phyloP scores from a whole-genome alignment of 2,888 invertebrate genomes.

The Megamerina dolium region DNA sequence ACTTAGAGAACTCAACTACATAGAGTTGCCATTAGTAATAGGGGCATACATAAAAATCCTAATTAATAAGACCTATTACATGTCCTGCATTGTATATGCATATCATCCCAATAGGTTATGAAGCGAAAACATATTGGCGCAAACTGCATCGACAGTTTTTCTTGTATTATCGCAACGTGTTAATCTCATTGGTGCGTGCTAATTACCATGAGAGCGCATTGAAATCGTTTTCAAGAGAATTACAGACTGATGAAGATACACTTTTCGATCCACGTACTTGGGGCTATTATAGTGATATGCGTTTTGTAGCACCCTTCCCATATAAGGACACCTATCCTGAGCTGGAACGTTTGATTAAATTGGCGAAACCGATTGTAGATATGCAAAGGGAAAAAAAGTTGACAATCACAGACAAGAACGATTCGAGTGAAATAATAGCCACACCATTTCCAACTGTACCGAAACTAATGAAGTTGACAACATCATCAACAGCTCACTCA shows the following conservation, averaged over 20 bases:
- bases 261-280: conserved; percentile 5
- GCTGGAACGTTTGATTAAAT: conserved; percentile 13
- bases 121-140: conserved; percentile 11
- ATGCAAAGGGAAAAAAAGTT: conserved; percentile 1
- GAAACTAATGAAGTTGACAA: background rate
- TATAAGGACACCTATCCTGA: conserved; percentile 9
- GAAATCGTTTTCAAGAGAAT: conserved; percentile 5
- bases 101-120: too few relatives aligned
- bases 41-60: too few relatives aligned
- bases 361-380: conserved; percentile 12
- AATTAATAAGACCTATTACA: too few relatives aligned
- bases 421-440: background rate
- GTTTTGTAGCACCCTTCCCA: conserved; percentile 14
- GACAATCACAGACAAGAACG: background rate
- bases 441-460: too few relatives aligned
- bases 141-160: conserved; percentile 7
- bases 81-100: too few relatives aligned
- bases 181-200: conserved; percentile 12
- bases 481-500: background rate
- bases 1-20: too few relatives aligned
- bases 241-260: background rate
- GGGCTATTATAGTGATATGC: conserved; percentile 16
- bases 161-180: conserved; percentile 12
- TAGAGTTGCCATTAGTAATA: too few relatives aligned
- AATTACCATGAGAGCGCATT: conserved; percentile 7